These are phyloP conservation scores for Drosophila recens DNA, from an alignment of 2,888 invertebrate genomes.

Conservation along the genomic window DNA sequence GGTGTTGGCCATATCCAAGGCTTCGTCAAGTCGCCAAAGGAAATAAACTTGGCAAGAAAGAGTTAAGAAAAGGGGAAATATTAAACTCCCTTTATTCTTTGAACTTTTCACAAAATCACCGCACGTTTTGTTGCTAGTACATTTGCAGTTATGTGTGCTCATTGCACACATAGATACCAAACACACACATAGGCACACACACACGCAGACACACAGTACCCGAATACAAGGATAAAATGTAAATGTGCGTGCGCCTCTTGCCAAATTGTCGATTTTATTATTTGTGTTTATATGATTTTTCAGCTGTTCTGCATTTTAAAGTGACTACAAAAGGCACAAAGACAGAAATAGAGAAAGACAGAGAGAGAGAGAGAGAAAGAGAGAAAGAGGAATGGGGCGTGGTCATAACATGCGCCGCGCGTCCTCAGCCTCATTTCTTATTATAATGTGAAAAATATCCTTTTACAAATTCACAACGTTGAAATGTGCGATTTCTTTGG, in stretches of 20 bases:
- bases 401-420: conserved; percentile 72
- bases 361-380: not conserved
- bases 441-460: conserved; percentile 82
- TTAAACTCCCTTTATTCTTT: conserved; percentile 63
- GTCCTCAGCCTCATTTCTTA: conserved; percentile 78
- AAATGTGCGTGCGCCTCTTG: conserved; percentile 76
- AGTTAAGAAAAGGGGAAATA: conserved; percentile 26
- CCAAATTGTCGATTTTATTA: conserved; percentile 83
- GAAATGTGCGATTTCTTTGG: conserved; percentile 77
- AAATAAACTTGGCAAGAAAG: conserved; percentile 13
- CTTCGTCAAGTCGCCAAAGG: conserved; percentile 40
- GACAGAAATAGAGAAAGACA: not conserved
- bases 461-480: conserved; percentile 78
- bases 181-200: conserved; percentile 15
- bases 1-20: conserved; percentile 29
- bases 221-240: conserved; percentile 47
- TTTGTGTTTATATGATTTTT: conserved; percentile 83
- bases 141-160: conserved; percentile 81
- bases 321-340: conserved; percentile 38
- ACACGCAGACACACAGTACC: conserved; percentile 12
- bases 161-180: conserved; percentile 52
- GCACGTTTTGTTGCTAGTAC: conserved; percentile 79
- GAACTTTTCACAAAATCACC: conserved; percentile 69
- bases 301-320: conserved; percentile 83
- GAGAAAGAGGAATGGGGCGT: conserved; percentile 13